Conservation (phyloP, 2,888 invertebrate species). For the Hylaea fasciaria region DNA sequence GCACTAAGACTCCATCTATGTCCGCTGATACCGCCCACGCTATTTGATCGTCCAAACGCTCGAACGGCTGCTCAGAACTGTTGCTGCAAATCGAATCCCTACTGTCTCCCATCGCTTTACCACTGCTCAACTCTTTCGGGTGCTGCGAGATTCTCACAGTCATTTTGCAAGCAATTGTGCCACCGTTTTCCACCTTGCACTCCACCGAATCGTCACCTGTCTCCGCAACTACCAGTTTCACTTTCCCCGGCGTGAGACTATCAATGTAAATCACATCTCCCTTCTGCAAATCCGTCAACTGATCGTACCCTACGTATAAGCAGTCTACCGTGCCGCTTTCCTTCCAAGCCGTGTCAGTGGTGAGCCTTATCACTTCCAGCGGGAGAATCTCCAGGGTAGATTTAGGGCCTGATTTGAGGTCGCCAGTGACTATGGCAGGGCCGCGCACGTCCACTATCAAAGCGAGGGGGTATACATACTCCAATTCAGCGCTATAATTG, state of each 20-base stretch:
- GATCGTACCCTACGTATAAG: conserved; percentile 82
- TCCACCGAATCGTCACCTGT: conserved; percentile 77
- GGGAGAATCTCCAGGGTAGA: conserved; percentile 66
- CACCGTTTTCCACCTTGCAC: conserved; percentile 82
- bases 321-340: conserved; percentile 83
- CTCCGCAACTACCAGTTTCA: conserved; percentile 66
- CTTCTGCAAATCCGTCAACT: conserved; percentile 77
- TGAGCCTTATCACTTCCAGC: conserved; percentile 73
- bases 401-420: conserved; percentile 69
- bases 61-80: conserved; percentile 87
- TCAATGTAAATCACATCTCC: conserved; percentile 81
- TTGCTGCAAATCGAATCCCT: conserved; percentile 81
- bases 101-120: conserved; percentile 71
- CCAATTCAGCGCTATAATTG: conserved; percentile 76
- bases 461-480: conserved; percentile 80
- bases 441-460: conserved; percentile 72
- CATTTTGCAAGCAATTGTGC: conserved; percentile 80
- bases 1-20: conserved; percentile 72
- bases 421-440: conserved; percentile 75
- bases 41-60: conserved; percentile 84
- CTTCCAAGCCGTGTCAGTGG: conserved; percentile 81
- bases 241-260: conserved; percentile 66
- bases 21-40: conserved; percentile 76
- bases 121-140: conserved; percentile 71
- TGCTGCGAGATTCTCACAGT: conserved; percentile 81